Conservation (phyloP, 2,888 invertebrate species). For the Eupithecia centaureata region DNA sequence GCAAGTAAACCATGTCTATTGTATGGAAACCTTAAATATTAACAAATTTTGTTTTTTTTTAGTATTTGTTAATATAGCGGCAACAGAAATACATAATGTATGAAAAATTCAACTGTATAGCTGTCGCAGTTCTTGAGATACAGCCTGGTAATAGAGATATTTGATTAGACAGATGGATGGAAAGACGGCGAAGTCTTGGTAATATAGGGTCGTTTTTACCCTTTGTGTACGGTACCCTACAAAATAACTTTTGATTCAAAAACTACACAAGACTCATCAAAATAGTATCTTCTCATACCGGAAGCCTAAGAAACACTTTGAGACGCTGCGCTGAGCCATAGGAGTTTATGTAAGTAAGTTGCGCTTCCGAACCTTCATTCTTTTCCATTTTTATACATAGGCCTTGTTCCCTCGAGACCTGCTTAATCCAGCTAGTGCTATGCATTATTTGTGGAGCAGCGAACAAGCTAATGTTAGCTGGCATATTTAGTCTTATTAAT, state of each 20-base stretch:
- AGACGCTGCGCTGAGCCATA: not conserved
- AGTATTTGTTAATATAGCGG: no score
- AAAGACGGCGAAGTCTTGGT: no score
- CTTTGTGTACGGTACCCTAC: no score
- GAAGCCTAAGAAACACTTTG: not conserved
- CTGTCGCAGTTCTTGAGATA: no score
- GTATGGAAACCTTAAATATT: no score
- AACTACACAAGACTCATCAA: not conserved
- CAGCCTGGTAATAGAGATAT: no score
- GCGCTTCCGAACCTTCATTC: not conserved
- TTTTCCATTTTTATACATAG: not conserved
- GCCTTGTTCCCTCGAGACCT: slow-evolving; percentile 15
- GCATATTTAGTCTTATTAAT: slow-evolving; percentile 16
- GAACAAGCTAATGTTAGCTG: slow-evolving; percentile 13
- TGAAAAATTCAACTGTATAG: no score
- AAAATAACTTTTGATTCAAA: not conserved
- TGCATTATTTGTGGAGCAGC: slow-evolving; percentile 25
- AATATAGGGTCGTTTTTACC: no score
- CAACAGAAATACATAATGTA: no score
- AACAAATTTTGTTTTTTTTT: no score
- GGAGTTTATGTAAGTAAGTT: not conserved
- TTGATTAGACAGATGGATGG: no score
- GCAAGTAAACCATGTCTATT: no score
- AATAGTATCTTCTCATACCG: not conserved
- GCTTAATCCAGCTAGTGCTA: slow-evolving; percentile 28